Evolutionary conservation across 1,140 invertebrate genomes (phyloP), one percentile per base, ranked within the genome.

Genomic region (Alviniconcha marisindica): DNA sequence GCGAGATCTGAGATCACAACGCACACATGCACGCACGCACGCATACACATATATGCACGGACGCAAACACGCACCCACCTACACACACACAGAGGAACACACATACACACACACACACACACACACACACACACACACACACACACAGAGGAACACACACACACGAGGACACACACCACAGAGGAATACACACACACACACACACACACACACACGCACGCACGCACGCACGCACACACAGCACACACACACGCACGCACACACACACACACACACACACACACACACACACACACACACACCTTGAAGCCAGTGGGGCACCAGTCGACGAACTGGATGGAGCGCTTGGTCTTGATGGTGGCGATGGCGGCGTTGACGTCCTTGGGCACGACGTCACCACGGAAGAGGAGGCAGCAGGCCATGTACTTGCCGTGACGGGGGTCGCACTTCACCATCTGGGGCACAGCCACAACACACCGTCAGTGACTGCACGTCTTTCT

Each of bases 331-430:
- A 96, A 95, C 91, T 90, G 89, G 74, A 91, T 91, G 78, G 95
- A 95, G 54, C 96, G 93, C 88, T 96, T 96, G 0, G 96, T 97
- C 91, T 97, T 97, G 92, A 97, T 96, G 44, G 95, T 95, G 44
- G 86, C 96, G 87, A 97, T 97, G 44, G 97, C 96, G 24, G 96
- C 96, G 90, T 97, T 84, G 73, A 97, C 96, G 91, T 97, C 96
- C 90, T 97, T 97, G 0, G 96, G 94, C 28, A 95, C 92, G 54
- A 91, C 90, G 77, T 91, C 90, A 33, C 90, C 90, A 71, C 90
- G 83, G 85, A 89, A 91, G 33, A 91, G 84, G 83, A 91, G 80
- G 82, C 90, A 91, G 79, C 90, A 88, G 24, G 96, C 96, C 96
- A 97, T 97, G 94, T 84, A 84, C 77, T 84, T 84, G 31, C 83